Conservation (phyloP, 2,888 invertebrate species). For the Ectemnius lituratus region DNA sequence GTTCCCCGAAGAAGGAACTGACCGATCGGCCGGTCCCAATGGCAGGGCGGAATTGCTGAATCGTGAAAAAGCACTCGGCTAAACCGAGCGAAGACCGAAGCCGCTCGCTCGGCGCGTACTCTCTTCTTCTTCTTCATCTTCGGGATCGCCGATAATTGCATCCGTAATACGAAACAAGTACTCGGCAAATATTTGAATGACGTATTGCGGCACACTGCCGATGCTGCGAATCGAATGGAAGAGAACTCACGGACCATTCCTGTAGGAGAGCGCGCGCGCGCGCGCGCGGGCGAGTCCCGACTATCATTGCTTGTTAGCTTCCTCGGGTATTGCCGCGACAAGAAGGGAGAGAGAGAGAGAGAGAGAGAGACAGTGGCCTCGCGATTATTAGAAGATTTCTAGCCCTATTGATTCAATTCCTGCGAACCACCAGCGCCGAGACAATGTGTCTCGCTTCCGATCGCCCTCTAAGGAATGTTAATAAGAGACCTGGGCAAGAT, state of each 20-base stretch:
- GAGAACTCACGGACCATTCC: conserved; percentile 42
- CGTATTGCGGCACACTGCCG: conserved; percentile 42
- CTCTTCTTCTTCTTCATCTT: conserved; percentile 52
- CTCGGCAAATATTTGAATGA: conserved; percentile 57
- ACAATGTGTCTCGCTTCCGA: not conserved
- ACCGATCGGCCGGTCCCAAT: conserved; percentile 56
- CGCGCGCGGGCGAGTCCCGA: conserved; percentile 6
- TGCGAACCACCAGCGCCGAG: not conserved
- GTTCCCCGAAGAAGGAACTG: conserved; percentile 68
- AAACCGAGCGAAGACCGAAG: conserved; percentile 17
- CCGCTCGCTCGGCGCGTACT: conserved; percentile 33
- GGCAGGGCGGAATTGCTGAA: conserved; percentile 66
- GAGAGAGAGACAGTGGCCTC: conserved; percentile 5
- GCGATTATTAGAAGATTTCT: conserved; percentile 19
- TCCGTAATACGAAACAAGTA: conserved; percentile 52
- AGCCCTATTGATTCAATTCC: conserved; percentile 1
- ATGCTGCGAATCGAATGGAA: conserved; percentile 20
- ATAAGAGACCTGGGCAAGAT: not conserved
- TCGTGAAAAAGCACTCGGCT: conserved; percentile 63
- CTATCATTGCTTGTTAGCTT: no score
- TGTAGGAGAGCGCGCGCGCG: conserved; percentile 15
- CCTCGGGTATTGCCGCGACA: no score
- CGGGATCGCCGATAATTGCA: conserved; percentile 52
- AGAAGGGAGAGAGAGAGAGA: not conserved
- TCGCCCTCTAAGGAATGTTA: conserved; percentile 1